Conservation (phyloP, 2,888 invertebrate genomes). For the Coelinius sp. region DNA sequence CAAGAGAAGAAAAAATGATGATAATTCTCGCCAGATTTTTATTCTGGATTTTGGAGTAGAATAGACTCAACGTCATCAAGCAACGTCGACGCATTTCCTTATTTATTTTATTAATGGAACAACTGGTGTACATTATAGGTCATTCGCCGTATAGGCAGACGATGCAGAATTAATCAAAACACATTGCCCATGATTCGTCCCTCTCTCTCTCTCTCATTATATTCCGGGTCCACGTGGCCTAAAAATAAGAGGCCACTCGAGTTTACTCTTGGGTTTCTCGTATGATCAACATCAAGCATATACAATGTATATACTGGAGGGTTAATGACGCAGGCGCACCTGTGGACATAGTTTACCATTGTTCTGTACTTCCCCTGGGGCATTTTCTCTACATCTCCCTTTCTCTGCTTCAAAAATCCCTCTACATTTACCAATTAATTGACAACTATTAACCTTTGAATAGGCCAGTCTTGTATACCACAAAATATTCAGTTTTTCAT, state of each 20-base stretch:
- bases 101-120: background rate
- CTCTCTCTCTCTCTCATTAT: background rate
- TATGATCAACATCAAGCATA: background rate
- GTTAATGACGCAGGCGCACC: background rate
- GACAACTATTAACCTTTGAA: too few relatives aligned
- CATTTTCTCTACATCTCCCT: background rate
- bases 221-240: background rate
- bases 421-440: background rate
- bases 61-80: background rate
- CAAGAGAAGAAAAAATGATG: too few relatives aligned
- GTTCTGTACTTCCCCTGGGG: background rate
- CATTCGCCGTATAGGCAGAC: background rate
- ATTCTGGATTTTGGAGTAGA: too few relatives aligned
- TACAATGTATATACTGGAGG: constrained; percentile 1
- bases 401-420: background rate
- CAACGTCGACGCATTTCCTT: background rate
- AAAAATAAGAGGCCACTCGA: background rate
- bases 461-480: too few relatives aligned
- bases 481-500: too few relatives aligned
- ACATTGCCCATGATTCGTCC: background rate
- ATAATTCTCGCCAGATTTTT: background rate
- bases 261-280: background rate
- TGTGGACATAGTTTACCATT: constrained; percentile 9
- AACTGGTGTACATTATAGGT: background rate
- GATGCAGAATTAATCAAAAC: constrained; percentile 1